These are phyloP conservation scores for Pristionchus japonicus DNA, from an alignment of 2,888 invertebrate species.

Conservation along the genomic window DNA sequence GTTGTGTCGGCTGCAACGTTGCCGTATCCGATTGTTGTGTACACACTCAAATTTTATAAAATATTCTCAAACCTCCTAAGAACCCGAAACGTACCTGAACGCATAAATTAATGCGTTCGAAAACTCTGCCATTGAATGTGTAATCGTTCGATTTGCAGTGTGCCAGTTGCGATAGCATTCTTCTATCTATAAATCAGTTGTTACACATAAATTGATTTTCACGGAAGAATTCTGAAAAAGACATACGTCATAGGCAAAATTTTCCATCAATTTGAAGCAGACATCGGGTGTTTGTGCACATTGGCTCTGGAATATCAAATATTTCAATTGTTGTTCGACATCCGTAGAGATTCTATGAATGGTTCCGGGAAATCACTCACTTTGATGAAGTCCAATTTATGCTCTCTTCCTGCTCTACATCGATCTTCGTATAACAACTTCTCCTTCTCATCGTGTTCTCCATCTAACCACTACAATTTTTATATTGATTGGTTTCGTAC, in stretches of 20 bases:
- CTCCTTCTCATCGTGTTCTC: conserved; percentile 63
- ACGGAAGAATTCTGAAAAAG: background rate
- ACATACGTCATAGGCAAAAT: background rate
- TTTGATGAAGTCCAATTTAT: conserved; percentile 46
- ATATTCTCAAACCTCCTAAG: background rate
- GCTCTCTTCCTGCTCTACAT: conserved; percentile 52
- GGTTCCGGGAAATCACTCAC: conserved; percentile 3
- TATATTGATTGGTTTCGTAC: too few relatives aligned
- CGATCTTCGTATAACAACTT: conserved; percentile 56
- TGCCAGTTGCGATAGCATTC: conserved; percentile 58
- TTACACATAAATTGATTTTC: background rate
- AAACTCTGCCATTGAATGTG: conserved; percentile 67
- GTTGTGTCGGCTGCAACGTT: conserved; percentile 66
- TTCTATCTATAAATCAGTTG: background rate
- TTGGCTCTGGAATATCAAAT: background rate
- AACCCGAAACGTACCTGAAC: conserved; percentile 55
- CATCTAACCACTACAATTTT: conserved; percentile 62
- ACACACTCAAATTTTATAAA: conserved; percentile 59
- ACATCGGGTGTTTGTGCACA: background rate
- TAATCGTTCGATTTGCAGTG: conserved; percentile 56
- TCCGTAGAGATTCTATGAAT: background rate
- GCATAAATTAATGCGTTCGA: conserved; percentile 69
- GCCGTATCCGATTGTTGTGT: conserved; percentile 71
- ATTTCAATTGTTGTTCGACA: background rate
- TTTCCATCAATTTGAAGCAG: background rate